Conservation (phyloP, 1,140 invertebrate species). For the Holotrichia oblita region DNA sequence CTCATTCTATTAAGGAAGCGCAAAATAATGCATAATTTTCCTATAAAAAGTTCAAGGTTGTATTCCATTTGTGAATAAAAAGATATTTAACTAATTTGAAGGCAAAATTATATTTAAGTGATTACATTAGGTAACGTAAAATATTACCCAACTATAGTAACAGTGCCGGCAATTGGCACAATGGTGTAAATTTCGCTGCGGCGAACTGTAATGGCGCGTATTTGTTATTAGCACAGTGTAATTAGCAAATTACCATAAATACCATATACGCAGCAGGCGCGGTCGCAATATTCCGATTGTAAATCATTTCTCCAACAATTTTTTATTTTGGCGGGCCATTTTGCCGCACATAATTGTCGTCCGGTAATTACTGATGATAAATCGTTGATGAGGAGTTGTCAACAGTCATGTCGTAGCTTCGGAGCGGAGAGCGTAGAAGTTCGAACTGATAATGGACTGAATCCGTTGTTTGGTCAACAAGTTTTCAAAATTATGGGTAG, state of each 20-base stretch:
- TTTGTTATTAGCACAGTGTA: conserved; percentile 8
- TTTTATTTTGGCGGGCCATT: background rate
- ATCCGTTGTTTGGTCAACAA: background rate
- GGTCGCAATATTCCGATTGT: background rate
- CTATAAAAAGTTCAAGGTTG: too few relatives aligned
- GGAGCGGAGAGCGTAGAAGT: background rate
- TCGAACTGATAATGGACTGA: background rate
- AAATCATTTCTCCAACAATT: background rate
- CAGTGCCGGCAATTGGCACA: too few relatives aligned
- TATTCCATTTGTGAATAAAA: too few relatives aligned
- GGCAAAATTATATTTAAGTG: too few relatives aligned
- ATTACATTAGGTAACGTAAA: too few relatives aligned
- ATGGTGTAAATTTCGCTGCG: background rate
- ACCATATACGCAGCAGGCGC: background rate
- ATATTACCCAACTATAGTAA: too few relatives aligned
- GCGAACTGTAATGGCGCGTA: background rate
- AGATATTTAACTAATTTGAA: too few relatives aligned
- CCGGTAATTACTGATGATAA: conserved; percentile 7
- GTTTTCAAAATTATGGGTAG: background rate
- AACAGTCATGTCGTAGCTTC: background rate
- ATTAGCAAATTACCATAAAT: conserved; percentile 1
- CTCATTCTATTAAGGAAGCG: too few relatives aligned
- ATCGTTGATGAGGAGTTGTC: conserved; percentile 5
- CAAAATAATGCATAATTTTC: too few relatives aligned
- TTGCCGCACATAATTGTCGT: background rate